Evolutionary conservation across 1,140 invertebrate species (phyloP), one percentile per base, ranked within the genome.

Genomic region (Reticulitermes speratus): DNA sequence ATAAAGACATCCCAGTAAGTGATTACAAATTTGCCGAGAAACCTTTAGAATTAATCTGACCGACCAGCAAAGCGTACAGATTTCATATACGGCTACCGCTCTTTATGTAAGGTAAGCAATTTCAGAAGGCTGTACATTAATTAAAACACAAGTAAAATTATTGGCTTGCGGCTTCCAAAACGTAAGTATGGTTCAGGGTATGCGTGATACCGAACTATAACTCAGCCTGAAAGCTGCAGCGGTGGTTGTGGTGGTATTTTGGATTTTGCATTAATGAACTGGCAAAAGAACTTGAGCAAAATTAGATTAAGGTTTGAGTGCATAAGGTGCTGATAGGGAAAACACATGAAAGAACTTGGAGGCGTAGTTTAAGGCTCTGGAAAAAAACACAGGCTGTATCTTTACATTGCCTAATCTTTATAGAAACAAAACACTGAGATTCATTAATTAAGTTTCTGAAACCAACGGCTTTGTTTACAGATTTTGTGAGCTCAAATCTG

Each of bases 231-330:
- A 45, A 84, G 48, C 83, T 44, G 23, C 11, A 25, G 48, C 9
- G 23, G 25, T 32, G 6, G 83, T 19, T 44, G n/a, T 84, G n/a
- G 8, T 32, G 44, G 65, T 30, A 30, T 30, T 23, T 30, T 75
- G 65, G 8, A 75, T 25, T 75, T 75, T 44, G 32, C 38, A 44
- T 84, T 84, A 84, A 84, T 84, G 83, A 52, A 8, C 83, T 84
- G 83, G 83, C 83, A 84, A 84, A 44, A 44, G 83, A 84, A 84
- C 83, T 52, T 25, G 48, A 12, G n/a, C 48, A 52, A 82, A 84
- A 84, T 84, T 84, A 84, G 32, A 84, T 84, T 84, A 84, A 7
- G 23, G 2, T 30, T 75, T 75, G 16, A 7, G 14, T 75, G 3
- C 25, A 75, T 2, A 75, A 9, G n/a, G 65, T 75, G 65, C 14